Conservation (phyloP, 2,888 invertebrate genomes). For the Odontomyia ornata region DNA sequence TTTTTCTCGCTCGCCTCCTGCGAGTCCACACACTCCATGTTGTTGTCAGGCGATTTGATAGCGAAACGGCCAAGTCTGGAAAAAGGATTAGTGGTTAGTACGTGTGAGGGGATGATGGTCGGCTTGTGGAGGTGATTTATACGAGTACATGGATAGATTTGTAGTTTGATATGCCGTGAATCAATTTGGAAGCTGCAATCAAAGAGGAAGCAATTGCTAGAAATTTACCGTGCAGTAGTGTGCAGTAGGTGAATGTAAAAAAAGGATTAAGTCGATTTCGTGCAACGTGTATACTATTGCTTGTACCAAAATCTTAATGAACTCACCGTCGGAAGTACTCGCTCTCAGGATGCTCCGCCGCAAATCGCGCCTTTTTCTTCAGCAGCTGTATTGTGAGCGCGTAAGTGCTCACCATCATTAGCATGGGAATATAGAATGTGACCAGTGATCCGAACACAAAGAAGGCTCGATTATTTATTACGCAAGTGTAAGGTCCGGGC, state of each 20-base stretch:
- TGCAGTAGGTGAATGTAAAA: too few species aligned
- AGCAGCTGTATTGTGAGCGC: slow-evolving; percentile 88
- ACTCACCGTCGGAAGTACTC: slow-evolving; percentile 67
- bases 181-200: not conserved
- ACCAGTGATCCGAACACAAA: slow-evolving; percentile 92
- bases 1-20: slow-evolving; percentile 21
- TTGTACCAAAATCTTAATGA: too few species aligned
- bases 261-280: too few species aligned
- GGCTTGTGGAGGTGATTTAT: too few species aligned
- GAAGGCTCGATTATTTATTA: slow-evolving; percentile 85
- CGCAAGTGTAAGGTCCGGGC: slow-evolving; percentile 79
- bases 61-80: slow-evolving; percentile 58
- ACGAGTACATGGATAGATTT: too few species aligned
- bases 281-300: too few species aligned
- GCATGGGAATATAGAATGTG: slow-evolving; percentile 95
- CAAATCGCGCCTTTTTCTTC: slow-evolving; percentile 79
- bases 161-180: not conserved
- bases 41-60: slow-evolving; percentile 61
- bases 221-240: not conserved
- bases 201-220: not conserved
- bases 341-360: slow-evolving; percentile 72
- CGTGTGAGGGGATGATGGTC: not conserved
- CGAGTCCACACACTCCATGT: slow-evolving; percentile 47
- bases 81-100: not conserved
- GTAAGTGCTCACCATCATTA: slow-evolving; percentile 93